Evolutionary conservation across 2,888 invertebrate species (phyloP).

Genomic region (Minunthozetes semirufus): DNA sequence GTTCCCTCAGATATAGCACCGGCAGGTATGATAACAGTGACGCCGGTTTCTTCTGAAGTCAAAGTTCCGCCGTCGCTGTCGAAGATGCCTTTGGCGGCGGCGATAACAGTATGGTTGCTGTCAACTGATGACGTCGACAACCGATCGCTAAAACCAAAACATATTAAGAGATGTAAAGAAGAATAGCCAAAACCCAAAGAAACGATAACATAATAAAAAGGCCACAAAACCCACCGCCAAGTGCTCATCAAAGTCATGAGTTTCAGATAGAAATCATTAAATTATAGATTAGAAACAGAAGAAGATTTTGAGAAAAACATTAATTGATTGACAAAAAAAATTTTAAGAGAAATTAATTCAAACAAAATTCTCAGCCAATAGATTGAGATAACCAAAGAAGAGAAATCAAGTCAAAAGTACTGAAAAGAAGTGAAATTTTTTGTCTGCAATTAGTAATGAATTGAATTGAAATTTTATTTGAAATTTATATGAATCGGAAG

Average conservation of each 20-base stretch:
- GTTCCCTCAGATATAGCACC: slow-evolving; percentile 75
- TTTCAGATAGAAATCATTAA: neutral
- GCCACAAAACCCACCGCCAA: neutral
- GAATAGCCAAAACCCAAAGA: neutral
- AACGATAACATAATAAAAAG: neutral
- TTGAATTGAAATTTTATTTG: no score
- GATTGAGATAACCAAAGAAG: neutral
- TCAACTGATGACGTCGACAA: slow-evolving; percentile 37
- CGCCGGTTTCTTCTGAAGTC: slow-evolving; percentile 80
- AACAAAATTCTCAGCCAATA: neutral
- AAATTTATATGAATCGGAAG: no score
- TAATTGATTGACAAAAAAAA: no score
- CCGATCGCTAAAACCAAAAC: neutral
- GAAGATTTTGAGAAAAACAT: neutral
- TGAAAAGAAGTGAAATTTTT: no score
- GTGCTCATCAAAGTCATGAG: neutral
- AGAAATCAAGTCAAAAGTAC: neutral
- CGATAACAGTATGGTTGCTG: slow-evolving; percentile 44
- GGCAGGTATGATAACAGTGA: slow-evolving; percentile 77
- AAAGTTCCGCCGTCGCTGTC: slow-evolving; percentile 72
- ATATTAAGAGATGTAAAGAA: neutral
- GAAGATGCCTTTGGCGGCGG: slow-evolving; percentile 55
- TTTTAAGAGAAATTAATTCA: neutral
- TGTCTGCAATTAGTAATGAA: no score
- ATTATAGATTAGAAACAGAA: neutral